Conservation (phyloP, 1,140 invertebrate species). For the Acromyrmex echinatior region DNA sequence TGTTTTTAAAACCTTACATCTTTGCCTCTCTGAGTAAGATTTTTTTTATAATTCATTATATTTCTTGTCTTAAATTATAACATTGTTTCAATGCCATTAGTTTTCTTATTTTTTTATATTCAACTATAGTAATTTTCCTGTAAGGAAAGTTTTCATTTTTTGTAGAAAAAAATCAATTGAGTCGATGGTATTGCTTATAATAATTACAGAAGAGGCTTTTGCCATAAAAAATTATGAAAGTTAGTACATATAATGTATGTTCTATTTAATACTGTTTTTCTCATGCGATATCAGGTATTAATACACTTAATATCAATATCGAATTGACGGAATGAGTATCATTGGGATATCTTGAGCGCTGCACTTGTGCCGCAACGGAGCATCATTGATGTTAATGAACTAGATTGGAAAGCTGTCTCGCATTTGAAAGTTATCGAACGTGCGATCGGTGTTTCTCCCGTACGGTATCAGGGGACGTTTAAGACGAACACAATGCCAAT, state of each 20-base stretch:
- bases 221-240: neutral
- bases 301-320: constrained; percentile 4
- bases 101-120: too few species aligned
- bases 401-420: constrained; percentile 82
- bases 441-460: constrained; percentile 54
- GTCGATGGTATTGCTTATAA: neutral
- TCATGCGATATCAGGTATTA: neutral
- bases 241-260: neutral
- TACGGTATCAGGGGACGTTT: constrained; percentile 33
- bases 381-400: constrained; percentile 82
- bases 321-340: constrained; percentile 56
- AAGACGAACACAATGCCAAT: constrained; percentile 14
- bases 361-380: constrained; percentile 74
- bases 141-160: neutral
- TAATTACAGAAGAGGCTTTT: neutral
- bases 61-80: too few species aligned
- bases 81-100: too few species aligned
- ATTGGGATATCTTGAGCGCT: constrained; percentile 32
- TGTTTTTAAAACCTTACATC: too few species aligned
- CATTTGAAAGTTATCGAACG: constrained; percentile 79
- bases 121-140: too few species aligned
- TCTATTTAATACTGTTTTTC: neutral
- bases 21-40: too few species aligned
- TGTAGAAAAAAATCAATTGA: neutral
- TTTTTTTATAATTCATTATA: too few species aligned